A percentile compares a stretch with the other conserved stretches of the same genome.
Evolutionary conservation across 2,113 vertebrate genomes (phyloP).

Genomic region (Tricholaema leucomelas): DNA sequence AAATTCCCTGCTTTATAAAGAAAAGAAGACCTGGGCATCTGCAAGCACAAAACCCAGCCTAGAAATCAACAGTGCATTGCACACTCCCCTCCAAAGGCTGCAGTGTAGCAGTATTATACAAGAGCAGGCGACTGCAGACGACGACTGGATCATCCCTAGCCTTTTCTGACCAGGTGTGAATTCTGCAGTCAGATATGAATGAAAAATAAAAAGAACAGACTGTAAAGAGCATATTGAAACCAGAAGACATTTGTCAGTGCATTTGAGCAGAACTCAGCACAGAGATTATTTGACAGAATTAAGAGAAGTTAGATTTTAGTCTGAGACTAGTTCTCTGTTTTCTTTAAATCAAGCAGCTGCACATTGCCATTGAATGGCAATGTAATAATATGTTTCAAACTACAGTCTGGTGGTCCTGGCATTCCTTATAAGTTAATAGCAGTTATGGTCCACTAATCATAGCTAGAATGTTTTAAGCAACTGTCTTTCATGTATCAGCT

Average conservation of each 20-base stretch:
- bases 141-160: neutral
- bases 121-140: neutral
- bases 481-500: slow-evolving; percentile 18
- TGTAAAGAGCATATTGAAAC: slow-evolving; percentile 38
- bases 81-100: neutral
- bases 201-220: slow-evolving; percentile 48
- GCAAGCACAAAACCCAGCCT: neutral
- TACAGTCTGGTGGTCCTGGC: slow-evolving; percentile 43
- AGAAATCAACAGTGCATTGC: neutral
- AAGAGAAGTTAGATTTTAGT: neutral
- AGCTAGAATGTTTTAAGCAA: slow-evolving; percentile 34
- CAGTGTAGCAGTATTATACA: neutral
- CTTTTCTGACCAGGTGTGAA: slow-evolving; percentile 7
- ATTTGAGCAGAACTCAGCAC: slow-evolving; percentile 12
- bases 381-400: slow-evolving; percentile 36
- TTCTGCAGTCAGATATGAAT: slow-evolving; percentile 48
- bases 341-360: neutral
- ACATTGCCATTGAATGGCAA: neutral
- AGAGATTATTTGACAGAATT: neutral
- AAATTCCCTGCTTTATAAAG: neutral
- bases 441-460: slow-evolving; percentile 46
- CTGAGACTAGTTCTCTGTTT: neutral
- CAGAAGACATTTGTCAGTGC: slow-evolving; percentile 24
- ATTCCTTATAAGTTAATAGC: slow-evolving; percentile 56
- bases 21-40: neutral